A percentile compares a stretch with the other conserved stretches of the same genome.
phyloP scores from a whole-genome alignment of 1,140 invertebrate genomes.

The Mya arenaria region DNA sequence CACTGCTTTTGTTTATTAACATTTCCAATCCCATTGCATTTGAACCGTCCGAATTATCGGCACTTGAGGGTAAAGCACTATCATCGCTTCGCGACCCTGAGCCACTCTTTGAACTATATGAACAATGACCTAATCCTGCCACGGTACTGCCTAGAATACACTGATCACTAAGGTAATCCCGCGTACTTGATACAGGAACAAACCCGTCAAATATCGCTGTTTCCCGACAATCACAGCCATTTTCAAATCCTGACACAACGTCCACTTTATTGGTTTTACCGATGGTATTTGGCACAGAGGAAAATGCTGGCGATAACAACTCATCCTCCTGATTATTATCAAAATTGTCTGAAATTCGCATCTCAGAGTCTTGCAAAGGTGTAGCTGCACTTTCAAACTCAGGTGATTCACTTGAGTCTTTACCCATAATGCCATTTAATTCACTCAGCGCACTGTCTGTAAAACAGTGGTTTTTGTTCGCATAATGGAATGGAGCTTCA shows the following conservation, averaged over 20 bases:
- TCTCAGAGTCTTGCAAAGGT: slow-evolving; percentile 39
- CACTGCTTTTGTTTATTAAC: slow-evolving; percentile 16
- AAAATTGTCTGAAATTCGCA: slow-evolving; percentile 46
- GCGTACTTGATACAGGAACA: no score
- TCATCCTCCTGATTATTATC: slow-evolving; percentile 27
- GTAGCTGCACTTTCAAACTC: slow-evolving; percentile 51
- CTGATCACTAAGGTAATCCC: not conserved
- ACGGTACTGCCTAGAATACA: not conserved
- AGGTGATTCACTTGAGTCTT: slow-evolving; percentile 50
- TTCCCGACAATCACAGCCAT: slow-evolving; percentile 36
- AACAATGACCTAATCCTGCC: not conserved
- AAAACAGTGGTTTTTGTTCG: slow-evolving; percentile 48
- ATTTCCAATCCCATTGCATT: slow-evolving; percentile 39
- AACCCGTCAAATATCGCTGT: not conserved
- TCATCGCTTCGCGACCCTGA: slow-evolving; percentile 48
- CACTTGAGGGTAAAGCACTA: slow-evolving; percentile 55
- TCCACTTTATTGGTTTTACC: slow-evolving; percentile 18
- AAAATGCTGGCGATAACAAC: slow-evolving; percentile 27
- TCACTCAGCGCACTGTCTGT: slow-evolving; percentile 32
- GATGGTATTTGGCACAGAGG: slow-evolving; percentile 51
- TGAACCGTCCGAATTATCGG: slow-evolving; percentile 58
- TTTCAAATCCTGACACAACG: slow-evolving; percentile 47
- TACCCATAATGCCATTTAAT: slow-evolving; percentile 43
- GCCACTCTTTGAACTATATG: slow-evolving; percentile 26
- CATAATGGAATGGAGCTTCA: slow-evolving; percentile 46